These are phyloP conservation scores for Lordiphosa mommai DNA, from an alignment of 1,140 invertebrate genomes.

Conservation along the genomic window DNA sequence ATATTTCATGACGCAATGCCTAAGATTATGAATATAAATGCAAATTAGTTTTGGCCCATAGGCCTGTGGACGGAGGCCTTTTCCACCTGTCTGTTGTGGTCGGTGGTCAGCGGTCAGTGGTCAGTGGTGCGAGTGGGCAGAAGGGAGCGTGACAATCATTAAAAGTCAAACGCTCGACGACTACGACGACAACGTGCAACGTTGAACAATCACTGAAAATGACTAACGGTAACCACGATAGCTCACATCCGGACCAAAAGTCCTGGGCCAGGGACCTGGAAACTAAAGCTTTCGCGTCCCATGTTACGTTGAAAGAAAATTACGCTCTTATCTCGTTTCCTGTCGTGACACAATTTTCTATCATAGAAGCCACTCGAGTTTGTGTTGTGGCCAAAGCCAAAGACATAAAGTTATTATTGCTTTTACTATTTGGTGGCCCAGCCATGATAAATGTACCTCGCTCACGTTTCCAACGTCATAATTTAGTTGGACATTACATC, in stretches of 20 bases:
- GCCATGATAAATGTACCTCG: conserved; percentile 68
- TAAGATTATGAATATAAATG: conserved; percentile 78
- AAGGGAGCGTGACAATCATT: conserved; percentile 75
- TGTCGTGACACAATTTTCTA: conserved; percentile 79
- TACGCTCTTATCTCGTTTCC: conserved; percentile 79
- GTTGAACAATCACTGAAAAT: conserved; percentile 76
- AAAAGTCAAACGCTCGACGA: conserved; percentile 58
- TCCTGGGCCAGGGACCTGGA: conserved; percentile 8
- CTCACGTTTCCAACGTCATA: conserved; percentile 67
- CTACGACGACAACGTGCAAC: conserved; percentile 49
- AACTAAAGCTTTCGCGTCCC: conserved; percentile 49
- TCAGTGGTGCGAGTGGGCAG: not conserved
- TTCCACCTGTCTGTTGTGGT: conserved; percentile 59
- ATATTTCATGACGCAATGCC: conserved; percentile 76
- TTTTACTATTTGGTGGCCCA: conserved; percentile 24
- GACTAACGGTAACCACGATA: conserved; percentile 78
- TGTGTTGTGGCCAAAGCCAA: conserved; percentile 36
- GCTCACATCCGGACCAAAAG: conserved; percentile 65
- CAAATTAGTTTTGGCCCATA: conserved; percentile 58
- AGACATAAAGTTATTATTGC: conserved; percentile 78
- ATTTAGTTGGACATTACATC: conserved; percentile 50
- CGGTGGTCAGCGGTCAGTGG: not conserved
- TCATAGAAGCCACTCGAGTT: conserved; percentile 56
- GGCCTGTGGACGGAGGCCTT: not conserved
- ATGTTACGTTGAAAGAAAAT: conserved; percentile 72